phyloP scores from a whole-genome alignment of 2,113 vertebrate genomes.

The Marmota monax region DNA sequence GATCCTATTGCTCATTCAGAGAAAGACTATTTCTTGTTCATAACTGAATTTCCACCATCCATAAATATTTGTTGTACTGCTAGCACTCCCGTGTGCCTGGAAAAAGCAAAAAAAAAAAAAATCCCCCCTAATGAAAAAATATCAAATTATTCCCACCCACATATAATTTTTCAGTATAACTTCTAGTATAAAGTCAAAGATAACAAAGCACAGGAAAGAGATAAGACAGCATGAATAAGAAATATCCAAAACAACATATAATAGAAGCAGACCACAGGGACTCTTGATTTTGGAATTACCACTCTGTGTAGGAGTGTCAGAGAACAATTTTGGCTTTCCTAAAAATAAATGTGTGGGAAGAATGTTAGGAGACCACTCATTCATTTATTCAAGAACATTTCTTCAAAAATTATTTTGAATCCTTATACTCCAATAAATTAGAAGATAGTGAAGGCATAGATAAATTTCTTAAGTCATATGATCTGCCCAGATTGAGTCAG shows the following conservation, averaged over 20 bases:
- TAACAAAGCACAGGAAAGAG: neutral
- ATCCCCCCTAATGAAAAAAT: conserved; percentile 37
- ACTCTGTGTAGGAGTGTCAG: neutral
- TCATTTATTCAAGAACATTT: conserved; percentile 56
- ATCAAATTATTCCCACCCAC: conserved; percentile 45
- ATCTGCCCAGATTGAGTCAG: too few species aligned
- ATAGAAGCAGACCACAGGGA: neutral
- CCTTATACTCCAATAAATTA: too few species aligned
- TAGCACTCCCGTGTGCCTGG: neutral
- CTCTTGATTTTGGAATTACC: conserved; percentile 33
- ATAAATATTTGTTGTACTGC: conserved; percentile 54
- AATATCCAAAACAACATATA: conserved; percentile 15
- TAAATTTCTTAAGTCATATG: too few species aligned
- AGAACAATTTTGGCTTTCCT: neutral
- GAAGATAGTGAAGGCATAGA: too few species aligned
- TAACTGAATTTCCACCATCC: neutral
- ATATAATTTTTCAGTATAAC: conserved; percentile 22
- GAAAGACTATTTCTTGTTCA: conserved; percentile 59
- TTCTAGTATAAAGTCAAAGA: conserved; percentile 42
- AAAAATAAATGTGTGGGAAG: conserved; percentile 4
- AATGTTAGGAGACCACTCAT: neutral
- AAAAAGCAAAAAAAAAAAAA: conserved; percentile 64
- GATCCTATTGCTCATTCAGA: conserved; percentile 60
- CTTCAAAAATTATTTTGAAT: too few species aligned
- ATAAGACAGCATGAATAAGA: conserved; percentile 32